A percentile compares a stretch with the other conserved stretches of the same genome.
phyloP scores from a whole-genome alignment of 2,113 vertebrate genomes.

The Phasianus colchicus region DNA sequence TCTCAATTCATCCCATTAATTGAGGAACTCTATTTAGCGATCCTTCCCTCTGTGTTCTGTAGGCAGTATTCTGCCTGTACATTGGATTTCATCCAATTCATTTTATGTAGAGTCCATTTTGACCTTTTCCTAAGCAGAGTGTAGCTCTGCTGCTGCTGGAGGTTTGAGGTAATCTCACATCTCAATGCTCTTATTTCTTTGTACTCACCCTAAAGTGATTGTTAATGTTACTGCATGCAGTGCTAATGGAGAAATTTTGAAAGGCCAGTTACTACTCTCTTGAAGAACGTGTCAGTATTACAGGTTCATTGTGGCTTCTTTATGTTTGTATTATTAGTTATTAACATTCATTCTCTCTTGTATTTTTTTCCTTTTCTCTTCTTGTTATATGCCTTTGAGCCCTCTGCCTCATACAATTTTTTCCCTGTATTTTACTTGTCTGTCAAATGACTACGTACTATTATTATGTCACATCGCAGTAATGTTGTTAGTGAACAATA shows the following conservation, averaged over 20 bases:
- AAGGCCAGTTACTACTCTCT: background rate
- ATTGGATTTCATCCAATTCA: background rate
- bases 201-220: background rate
- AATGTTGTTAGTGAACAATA: background rate
- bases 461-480: background rate
- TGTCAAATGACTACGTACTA: background rate
- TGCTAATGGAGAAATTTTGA: background rate
- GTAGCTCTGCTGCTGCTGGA: background rate
- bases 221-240: constrained; percentile 7
- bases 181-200: background rate
- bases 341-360: background rate
- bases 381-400: background rate
- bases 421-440: background rate
- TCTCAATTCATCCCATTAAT: background rate
- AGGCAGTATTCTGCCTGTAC: background rate
- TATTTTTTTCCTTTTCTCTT: background rate
- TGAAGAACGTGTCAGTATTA: background rate
- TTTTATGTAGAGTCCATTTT: background rate
- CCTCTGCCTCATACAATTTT: background rate
- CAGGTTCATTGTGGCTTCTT: background rate
- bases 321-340: background rate
- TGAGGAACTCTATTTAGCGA: background rate
- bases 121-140: background rate
- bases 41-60: background rate
- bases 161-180: background rate